Base-by-base conservation (phyloP, 2,113 vertebrate species). In the Athene cunicularia region DNA sequence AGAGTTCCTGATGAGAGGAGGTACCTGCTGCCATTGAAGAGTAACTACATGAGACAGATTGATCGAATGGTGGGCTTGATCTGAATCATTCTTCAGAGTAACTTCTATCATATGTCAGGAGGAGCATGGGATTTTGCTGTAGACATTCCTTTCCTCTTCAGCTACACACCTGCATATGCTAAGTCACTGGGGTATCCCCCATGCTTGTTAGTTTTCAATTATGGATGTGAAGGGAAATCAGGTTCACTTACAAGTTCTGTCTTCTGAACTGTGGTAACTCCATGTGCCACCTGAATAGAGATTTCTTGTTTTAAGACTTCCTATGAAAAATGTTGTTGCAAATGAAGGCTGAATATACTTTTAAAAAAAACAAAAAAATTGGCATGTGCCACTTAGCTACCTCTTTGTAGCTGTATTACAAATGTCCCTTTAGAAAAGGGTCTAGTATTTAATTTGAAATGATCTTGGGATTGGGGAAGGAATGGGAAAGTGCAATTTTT, bases 1-100 rank as follows among this genome's bases (percentile, higher is more conserved):
- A 98, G 99, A 89, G 99, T 99, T 93, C 98, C 99, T 11, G 99
- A 99, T 8, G 99, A 99, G 97, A 98, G 99, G 35, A 98, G 99
- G 7, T 99, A 98, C 53, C 95, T 98, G 14, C 98, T 99, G 85
- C 99, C 99, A 1, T 82, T 99, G 86, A 99, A 99, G 98, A 99
- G 99, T 43, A 95, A 99, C 96, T 99, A 99, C 98, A 99, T 99
- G 99, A 98, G 99, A 17, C 99, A 99, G 98, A 99, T 99, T 3
- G 99, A 99, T 97, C 99, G 98, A 55, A 99, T 99, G 99, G 99
- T 99, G 90, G 99, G 99, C 32, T 97, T 99, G 93, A 97, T 99
- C 85, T 99, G 98, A 99, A 24, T 11, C n/a, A 4, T 49, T 56
- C n/a, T 81, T 58, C 67, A 5, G 7, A 55, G 37, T 7, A 23